Conservation (phyloP, 2,888 invertebrate species). For the Sarcophaga rosellei region DNA sequence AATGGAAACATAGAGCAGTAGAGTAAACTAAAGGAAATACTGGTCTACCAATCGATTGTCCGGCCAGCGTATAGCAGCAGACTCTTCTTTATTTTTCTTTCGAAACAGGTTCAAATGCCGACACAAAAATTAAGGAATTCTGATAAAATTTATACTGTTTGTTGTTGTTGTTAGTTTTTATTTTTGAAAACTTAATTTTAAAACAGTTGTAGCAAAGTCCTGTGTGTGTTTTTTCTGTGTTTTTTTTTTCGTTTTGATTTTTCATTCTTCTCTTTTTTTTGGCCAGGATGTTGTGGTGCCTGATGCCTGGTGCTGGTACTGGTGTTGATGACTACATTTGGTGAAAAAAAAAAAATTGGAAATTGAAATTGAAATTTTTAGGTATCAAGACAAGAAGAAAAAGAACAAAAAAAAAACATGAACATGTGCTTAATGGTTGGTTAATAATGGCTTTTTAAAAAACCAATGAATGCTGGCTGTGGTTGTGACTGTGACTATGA, state of each 20-base stretch:
- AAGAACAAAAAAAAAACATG: not conserved
- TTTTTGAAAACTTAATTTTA: constrained; percentile 66
- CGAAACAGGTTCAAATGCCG: constrained; percentile 52
- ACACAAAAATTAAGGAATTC: constrained; percentile 45
- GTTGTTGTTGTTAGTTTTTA: constrained; percentile 1
- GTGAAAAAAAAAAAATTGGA: constrained; percentile 1
- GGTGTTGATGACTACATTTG: constrained; percentile 53
- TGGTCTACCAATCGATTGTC: constrained; percentile 13
- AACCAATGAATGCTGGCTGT: not conserved
- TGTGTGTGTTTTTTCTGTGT: constrained; percentile 31
- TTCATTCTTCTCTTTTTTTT: constrained; percentile 4
- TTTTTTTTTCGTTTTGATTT: constrained; percentile 7
- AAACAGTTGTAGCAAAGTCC: constrained; percentile 57
- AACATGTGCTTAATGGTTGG: constrained; percentile 28
- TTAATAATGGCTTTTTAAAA: not conserved
- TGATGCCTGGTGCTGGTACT: too few species aligned
- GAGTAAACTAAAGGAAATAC: not conserved
- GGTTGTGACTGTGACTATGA: not conserved
- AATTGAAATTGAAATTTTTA: not conserved
- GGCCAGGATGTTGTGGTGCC: constrained; percentile 27
- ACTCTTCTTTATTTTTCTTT: constrained; percentile 12
- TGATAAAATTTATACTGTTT: constrained; percentile 38
- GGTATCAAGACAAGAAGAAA: not conserved
- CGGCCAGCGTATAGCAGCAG: too few species aligned
- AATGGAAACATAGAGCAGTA: not conserved